Base-by-base conservation (phyloP, 2,888 invertebrate species). In the Dyspetes luteomarginatus region DNA sequence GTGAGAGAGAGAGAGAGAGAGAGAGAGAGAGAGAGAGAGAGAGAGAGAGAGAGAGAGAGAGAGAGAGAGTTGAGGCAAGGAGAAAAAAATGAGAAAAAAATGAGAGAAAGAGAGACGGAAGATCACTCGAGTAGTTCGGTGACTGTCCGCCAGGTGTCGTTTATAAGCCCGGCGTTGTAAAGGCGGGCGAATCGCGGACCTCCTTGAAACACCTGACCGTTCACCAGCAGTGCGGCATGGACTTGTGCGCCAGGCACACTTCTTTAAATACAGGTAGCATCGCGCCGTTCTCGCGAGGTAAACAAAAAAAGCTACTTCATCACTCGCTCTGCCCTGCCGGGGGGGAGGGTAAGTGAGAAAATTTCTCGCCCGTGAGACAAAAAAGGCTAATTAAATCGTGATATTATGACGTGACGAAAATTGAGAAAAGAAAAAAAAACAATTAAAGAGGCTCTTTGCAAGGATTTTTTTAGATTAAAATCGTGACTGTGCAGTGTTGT, bases 151-250 rank as follows among this genome's bases (percentile, higher is more conserved):
- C 75, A 89, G 89, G 86, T 88, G 89, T 83, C 88, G 84, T 41
- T 58, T 45, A 83, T 79, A 82, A 71, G 72, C 82, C 36, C 50
- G 52, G 22, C 62, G 73, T 15, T 56, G 50, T 26, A 69, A 24
- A 28, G 58, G 30, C 58, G 28, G 12, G 19, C 28, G 76, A 68
- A 86, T n/a, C 86, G 87, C 86, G 87, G 87, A 85, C 83, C 84
- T 85, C 86, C 87, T 85, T 87, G 85, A 90, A 90, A 90, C 90
- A 90, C 90, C 90, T 90, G 90, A 90, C 86, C 78, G 83, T 75
- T 81, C 73, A 55, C 78, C 85, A 86, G 86, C 90, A 90, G 90
- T 90, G 90, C 88, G 84, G 89, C 88, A 89, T 90, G 87, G 88
- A 83, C 90, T 90, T 86, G 90, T 90, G 90, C 85, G 89, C 88